Percentiles rank a stretch among this genome's conserved stretches.
These are phyloP conservation scores for Oxytorus armatus DNA, from an alignment of 2,888 invertebrate genomes.

Conservation along the genomic window DNA sequence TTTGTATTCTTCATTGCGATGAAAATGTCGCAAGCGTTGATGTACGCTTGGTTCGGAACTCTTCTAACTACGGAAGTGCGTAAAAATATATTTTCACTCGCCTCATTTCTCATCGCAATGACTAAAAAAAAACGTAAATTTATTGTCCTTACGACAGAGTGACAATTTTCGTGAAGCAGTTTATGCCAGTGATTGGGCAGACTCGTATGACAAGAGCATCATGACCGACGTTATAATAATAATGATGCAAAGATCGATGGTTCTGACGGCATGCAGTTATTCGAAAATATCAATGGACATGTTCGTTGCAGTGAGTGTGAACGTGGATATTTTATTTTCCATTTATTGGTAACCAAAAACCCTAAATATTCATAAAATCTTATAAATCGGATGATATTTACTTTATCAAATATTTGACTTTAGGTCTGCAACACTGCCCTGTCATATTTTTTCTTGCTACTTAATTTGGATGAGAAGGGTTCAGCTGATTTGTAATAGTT, in stretches of 20 bases:
- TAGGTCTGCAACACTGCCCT: too few species aligned
- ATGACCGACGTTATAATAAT: conserved; percentile 68
- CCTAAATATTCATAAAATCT: too few species aligned
- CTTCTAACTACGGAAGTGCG: too few species aligned
- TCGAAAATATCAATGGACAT: conserved; percentile 67
- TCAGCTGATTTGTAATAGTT: too few species aligned
- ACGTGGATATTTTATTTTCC: not conserved
- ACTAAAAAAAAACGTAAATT: not conserved
- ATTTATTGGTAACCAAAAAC: too few species aligned
- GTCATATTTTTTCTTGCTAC: too few species aligned
- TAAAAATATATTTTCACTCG: not conserved
- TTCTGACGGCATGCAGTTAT: conserved; percentile 69
- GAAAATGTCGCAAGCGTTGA: too few species aligned
- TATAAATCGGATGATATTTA: too few species aligned
- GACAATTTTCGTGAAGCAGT: conserved; percentile 68
- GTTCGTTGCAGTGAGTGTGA: conserved; percentile 57
- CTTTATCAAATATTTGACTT: too few species aligned
- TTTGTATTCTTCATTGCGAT: too few species aligned
- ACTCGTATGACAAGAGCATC: conserved; percentile 51
- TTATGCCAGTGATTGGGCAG: conserved; percentile 71
- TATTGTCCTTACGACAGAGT: conserved; percentile 69
- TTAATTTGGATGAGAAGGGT: too few species aligned
- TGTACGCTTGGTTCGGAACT: too few species aligned
- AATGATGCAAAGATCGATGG: conserved; percentile 73
- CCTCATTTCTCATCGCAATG: not conserved